A percentile compares a stretch with the other conserved stretches of the same genome.
These are phyloP conservation scores for Symphodus melops DNA, from an alignment of 2,113 vertebrate genomes.

Conservation along the genomic window DNA sequence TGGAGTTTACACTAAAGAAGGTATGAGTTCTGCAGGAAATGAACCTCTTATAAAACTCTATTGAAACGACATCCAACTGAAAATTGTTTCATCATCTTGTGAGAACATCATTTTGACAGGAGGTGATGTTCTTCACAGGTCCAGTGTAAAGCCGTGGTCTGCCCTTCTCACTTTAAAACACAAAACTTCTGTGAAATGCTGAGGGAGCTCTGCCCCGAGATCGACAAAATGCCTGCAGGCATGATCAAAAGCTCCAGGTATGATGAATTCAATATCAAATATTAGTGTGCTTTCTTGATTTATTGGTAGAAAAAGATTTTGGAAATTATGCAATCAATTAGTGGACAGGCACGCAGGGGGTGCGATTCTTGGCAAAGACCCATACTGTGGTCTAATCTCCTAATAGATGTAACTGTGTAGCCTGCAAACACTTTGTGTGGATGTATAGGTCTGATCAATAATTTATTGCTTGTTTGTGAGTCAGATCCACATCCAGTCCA, in stretches of 20 bases:
- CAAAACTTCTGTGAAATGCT: slow-evolving; percentile 92
- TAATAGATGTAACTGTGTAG: too few relatives aligned
- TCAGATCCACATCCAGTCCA: too few relatives aligned
- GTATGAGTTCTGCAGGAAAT: slow-evolving; percentile 61
- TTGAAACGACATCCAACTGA: neutral
- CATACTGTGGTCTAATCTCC: too few relatives aligned
- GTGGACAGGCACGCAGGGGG: too few relatives aligned
- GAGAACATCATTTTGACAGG: neutral
- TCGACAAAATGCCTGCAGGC: slow-evolving; percentile 81
- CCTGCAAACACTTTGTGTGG: too few relatives aligned
- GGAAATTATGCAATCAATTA: too few relatives aligned
- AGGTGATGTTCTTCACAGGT: slow-evolving; percentile 80
- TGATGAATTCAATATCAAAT: neutral
- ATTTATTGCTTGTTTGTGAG: too few relatives aligned
- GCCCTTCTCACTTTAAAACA: slow-evolving; percentile 89
- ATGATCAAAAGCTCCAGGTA: slow-evolving; percentile 89
- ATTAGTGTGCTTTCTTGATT: neutral
- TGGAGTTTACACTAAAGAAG: slow-evolving; percentile 90
- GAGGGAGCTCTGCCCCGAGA: slow-evolving; percentile 89
- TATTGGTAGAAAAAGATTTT: neutral
- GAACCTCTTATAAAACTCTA: neutral
- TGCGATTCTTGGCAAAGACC: too few relatives aligned
- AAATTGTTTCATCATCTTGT: neutral
- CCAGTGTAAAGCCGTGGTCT: slow-evolving; percentile 92
- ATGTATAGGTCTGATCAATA: too few relatives aligned